A percentile compares a stretch with the other conserved stretches of the same genome.
Evolutionary conservation across 2,113 vertebrate genomes (phyloP).

Genomic region (Xiphorhynchus elegans): DNA sequence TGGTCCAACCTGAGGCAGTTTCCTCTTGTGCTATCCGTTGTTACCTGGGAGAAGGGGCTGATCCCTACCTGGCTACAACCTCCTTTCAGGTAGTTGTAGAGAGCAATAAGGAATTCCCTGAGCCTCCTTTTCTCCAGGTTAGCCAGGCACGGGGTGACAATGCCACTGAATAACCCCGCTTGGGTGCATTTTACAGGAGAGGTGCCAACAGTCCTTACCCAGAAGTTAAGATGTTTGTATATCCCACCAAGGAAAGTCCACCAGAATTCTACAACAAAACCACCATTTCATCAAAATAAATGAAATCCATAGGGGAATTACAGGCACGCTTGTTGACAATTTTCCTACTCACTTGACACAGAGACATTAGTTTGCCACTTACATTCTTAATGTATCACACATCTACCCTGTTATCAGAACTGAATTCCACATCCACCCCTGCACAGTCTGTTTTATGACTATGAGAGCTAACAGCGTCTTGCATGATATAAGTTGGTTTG

Average conservation of each 20-base stretch:
- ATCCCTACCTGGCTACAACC: too few species aligned
- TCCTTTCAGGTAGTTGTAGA: background rate
- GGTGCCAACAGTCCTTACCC: background rate
- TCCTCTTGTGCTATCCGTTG: background rate
- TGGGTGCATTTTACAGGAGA: background rate
- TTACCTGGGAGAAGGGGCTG: background rate
- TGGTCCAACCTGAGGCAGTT: background rate
- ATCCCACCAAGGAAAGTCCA: background rate
- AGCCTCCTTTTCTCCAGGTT: background rate
- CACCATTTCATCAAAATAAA: background rate
- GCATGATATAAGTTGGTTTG: slow-evolving; percentile 41
- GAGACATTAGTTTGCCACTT: slow-evolving; percentile 33
- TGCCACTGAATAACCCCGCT: background rate
- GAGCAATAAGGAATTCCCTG: background rate
- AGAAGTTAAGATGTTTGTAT: background rate
- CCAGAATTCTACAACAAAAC: background rate
- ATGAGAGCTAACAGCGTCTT: slow-evolving; percentile 50
- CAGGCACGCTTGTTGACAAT: slow-evolving; percentile 9
- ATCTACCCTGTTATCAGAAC: slow-evolving; percentile 45
- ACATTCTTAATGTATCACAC: slow-evolving; percentile 34
- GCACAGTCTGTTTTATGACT: slow-evolving; percentile 58
- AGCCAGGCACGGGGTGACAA: background rate
- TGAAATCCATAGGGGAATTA: background rate
- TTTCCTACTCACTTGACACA: background rate
- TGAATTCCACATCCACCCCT: slow-evolving; percentile 53